Base-by-base conservation (phyloP, 1,140 invertebrate species). In the Venustaconcha ellipsiformis region DNA sequence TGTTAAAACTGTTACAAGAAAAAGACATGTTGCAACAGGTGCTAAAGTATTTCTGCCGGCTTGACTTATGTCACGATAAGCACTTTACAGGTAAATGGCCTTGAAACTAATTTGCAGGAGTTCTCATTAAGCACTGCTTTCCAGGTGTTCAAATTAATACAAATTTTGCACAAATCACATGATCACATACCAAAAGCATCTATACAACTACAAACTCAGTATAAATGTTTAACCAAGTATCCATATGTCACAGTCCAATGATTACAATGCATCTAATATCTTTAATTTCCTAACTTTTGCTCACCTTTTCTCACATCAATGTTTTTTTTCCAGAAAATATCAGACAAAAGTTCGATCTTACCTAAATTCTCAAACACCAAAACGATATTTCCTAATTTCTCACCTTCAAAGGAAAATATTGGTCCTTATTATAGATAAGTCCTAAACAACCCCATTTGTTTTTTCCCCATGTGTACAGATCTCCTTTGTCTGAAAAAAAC, bases 391-490 rank as follows among this genome's bases (percentile, higher is more conserved):
- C 2, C 6, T 14, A 60, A 18, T 65, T 18, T 80, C 78, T 88
- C 90, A 95, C 94, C 92, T 94, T 95, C 11, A 96, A 91, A 23
- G 97, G 97, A 88, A 98, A 98, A 91, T 92, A 94, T 87, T 98
- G 96, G 88, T 97, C 94, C 67, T 94, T 93, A 3, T 84, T 82
- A 83, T 94, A 91, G 0, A 95, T 95, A 64, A 98, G 88, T 0
- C 97, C 97, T 8, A 99, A 90, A 84, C 94, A 95, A 1, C 94
- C 94, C 80, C 93, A 92, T 83, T 93, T 93, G 90, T 98, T 98
- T 83, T 93, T 92, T 12, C 97, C 97, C 97, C 97, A 99, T 84
- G 93, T 95, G 83, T 94, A 98, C 2, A 98, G 88, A 90, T 97
- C 94, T 14, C 95, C 95, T 57, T 73, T 70, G 77, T 88, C 89